phyloP scores from a whole-genome alignment of 2,113 vertebrate genomes.

The Pampusana beccarii region DNA sequence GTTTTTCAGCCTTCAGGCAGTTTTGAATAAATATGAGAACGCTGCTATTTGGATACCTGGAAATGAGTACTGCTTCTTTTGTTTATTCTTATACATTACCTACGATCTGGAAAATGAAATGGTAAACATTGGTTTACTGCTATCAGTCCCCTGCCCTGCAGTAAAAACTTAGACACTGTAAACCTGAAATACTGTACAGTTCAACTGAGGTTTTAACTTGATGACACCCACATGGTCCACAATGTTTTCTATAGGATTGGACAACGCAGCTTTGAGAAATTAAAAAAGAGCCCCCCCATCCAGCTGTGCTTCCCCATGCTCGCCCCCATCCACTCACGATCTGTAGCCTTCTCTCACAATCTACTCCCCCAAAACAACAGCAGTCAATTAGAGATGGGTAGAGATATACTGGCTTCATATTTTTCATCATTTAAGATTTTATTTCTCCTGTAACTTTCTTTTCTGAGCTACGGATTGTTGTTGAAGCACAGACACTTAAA shows the following conservation, averaged over 20 bases:
- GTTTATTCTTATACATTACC: neutral
- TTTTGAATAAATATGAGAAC: slow-evolving; percentile 27
- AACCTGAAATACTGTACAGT: neutral
- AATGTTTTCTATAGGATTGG: neutral
- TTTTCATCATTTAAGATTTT: neutral
- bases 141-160: neutral
- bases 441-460: neutral
- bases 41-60: neutral
- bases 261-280: neutral
- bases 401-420: neutral
- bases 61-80: neutral
- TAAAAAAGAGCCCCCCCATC: neutral
- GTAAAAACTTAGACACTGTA: neutral
- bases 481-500: neutral
- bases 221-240: neutral
- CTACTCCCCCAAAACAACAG: neutral
- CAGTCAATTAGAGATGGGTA: neutral
- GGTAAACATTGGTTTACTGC: neutral
- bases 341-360: neutral
- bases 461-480: neutral
- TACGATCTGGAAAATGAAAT: neutral
- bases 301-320: neutral
- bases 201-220: neutral
- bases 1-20: neutral
- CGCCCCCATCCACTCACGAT: neutral